Percentiles rank a stretch among this genome's conserved stretches.
Conservation (phyloP, 2,797 vertebrate genomes). For the Eulemur rubriventer region DNA sequence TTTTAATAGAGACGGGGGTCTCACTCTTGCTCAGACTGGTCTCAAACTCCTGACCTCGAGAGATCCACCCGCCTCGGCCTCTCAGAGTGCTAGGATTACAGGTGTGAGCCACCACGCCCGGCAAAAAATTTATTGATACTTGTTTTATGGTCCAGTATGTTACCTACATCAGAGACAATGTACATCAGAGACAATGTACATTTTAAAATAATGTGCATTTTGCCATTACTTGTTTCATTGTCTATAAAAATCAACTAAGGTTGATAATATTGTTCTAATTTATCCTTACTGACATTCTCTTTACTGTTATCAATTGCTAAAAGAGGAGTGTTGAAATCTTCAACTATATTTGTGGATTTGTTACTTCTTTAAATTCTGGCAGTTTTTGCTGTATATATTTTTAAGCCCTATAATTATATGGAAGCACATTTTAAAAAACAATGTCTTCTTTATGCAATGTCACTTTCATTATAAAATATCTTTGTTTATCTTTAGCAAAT, state of each 20-base stretch:
- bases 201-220: background rate
- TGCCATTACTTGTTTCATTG: background rate
- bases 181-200: too few relatives aligned
- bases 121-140: background rate
- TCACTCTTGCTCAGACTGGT: too few relatives aligned
- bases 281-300: background rate
- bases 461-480: background rate
- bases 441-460: background rate
- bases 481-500: background rate
- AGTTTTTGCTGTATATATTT: background rate
- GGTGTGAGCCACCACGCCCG: too few relatives aligned
- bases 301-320: background rate
- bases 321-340: background rate
- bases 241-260: background rate
- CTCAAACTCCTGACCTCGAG: too few relatives aligned
- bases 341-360: background rate
- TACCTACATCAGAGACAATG: background rate
- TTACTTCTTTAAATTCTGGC: background rate
- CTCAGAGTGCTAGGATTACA: too few relatives aligned
- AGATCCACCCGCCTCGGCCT: too few relatives aligned
- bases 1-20: too few relatives aligned
- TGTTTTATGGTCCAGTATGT: background rate
- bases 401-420: background rate
- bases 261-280: background rate
- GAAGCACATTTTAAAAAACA: background rate